phyloP scores from a whole-genome alignment of 2,113 vertebrate species.

The Gadus macrocephalus region DNA sequence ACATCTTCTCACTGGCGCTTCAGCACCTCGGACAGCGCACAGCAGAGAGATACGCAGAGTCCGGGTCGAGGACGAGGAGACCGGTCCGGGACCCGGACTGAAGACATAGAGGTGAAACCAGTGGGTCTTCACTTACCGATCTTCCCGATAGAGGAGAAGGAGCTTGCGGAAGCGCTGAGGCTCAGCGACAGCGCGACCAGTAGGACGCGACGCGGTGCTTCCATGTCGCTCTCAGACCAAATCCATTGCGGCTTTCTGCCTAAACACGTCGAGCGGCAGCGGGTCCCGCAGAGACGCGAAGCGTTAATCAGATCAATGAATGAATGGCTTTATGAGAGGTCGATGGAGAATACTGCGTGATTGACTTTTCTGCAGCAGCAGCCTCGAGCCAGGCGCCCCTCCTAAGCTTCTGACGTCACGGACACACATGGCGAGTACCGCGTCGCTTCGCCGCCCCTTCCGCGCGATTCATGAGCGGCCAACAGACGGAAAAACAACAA shows the following conservation, averaged over 20 bases:
- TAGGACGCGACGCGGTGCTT: constrained; percentile 59
- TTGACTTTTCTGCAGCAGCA: too few relatives aligned
- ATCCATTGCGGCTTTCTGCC: constrained; percentile 56
- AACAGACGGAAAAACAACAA: constrained; percentile 7
- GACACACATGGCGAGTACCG: constrained; percentile 47
- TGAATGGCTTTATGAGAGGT: too few relatives aligned
- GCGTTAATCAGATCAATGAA: too few relatives aligned
- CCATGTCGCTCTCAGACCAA: constrained; percentile 48
- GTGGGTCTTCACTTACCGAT: constrained; percentile 61
- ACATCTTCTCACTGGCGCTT: too few relatives aligned
- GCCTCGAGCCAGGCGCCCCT: constrained; percentile 57
- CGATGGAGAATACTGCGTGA: too few relatives aligned
- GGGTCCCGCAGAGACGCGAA: too few relatives aligned
- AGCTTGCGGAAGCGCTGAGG: constrained; percentile 51
- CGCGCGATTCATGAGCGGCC: neutral
- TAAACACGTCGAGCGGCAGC: constrained; percentile 23
- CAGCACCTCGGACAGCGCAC: too few relatives aligned
- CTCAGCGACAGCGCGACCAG: constrained; percentile 53
- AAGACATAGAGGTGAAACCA: too few relatives aligned
- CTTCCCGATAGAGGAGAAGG: constrained; percentile 52
- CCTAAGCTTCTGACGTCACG: constrained; percentile 68
- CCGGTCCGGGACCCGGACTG: too few relatives aligned
- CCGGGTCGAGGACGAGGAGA: too few relatives aligned
- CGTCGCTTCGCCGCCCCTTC: constrained; percentile 1
- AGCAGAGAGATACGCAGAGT: too few relatives aligned